These are phyloP conservation scores for Habroteleia sp. DNA, from an alignment of 2,888 invertebrate species.

Conservation along the genomic window DNA sequence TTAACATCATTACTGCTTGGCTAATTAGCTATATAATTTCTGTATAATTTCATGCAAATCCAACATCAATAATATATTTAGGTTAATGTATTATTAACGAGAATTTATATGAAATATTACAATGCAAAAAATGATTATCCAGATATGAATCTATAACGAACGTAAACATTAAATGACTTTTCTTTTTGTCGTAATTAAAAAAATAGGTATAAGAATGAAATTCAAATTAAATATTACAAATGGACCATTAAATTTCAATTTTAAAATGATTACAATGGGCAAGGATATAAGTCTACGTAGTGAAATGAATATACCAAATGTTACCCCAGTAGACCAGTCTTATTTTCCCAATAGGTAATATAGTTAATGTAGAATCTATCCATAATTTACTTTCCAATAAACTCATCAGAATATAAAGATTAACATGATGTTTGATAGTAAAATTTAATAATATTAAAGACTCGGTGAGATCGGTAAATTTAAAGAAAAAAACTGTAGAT, in stretches of 20 bases:
- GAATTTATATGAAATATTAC: conserved; percentile 27
- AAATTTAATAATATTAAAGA: no score
- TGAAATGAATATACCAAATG: no score
- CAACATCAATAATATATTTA: conserved; percentile 18
- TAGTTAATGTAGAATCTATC: no score
- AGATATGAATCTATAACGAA: conserved; percentile 5
- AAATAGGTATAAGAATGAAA: conserved; percentile 14
- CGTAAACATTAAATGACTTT: conserved; percentile 10
- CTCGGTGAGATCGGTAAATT: no score
- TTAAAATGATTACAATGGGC: no score
- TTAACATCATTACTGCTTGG: conserved; percentile 17
- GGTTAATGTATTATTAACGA: conserved; percentile 36
- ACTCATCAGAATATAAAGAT: no score
- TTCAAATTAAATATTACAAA: conserved; percentile 19
- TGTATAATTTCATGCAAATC: conserved; percentile 23
- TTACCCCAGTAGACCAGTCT: no score
- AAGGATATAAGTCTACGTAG: no score
- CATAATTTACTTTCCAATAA: no score
- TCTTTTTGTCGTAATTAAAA: conserved; percentile 2
- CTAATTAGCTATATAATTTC: conserved; percentile 23
- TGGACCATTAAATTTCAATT: conserved; percentile 1
- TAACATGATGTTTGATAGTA: no score
- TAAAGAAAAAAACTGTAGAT: no score
- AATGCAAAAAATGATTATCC: conserved; percentile 6
- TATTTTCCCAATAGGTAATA: no score